Conservation (phyloP, 2,113 vertebrate genomes). For the Glareola pratincola region DNA sequence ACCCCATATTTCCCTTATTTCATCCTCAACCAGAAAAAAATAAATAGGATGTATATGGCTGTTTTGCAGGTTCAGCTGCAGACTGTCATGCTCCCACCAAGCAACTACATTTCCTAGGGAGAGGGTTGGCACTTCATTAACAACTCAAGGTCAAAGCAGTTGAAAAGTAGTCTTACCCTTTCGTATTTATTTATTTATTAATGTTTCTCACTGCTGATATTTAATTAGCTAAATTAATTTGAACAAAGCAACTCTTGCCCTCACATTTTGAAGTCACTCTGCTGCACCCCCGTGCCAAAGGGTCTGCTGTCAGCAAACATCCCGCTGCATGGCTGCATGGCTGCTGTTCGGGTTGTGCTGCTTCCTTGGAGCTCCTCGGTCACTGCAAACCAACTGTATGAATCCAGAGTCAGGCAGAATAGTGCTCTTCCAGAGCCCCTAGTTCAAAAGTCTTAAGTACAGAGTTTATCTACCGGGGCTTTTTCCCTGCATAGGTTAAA, state of each 20-base stretch:
- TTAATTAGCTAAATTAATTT: neutral
- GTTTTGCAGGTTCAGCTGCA: neutral
- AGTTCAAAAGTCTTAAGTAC: neutral
- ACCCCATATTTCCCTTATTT: neutral
- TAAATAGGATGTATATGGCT: neutral
- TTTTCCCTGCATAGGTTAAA: neutral
- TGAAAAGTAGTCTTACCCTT: neutral
- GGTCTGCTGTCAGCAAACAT: neutral
- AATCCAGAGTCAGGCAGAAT: neutral
- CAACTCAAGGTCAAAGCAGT: neutral
- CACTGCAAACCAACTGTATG: accelerated
- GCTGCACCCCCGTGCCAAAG: neutral
- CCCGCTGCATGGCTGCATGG: neutral
- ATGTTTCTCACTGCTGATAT: neutral
- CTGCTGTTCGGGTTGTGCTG: accelerated
- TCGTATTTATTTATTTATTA: neutral
- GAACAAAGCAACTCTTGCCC: neutral
- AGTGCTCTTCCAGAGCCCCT: neutral
- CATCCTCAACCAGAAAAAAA: neutral
- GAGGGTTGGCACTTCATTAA: neutral
- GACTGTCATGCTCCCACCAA: neutral
- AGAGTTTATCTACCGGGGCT: neutral
- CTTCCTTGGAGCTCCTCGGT: neutral
- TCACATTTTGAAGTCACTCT: neutral
- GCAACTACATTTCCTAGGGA: neutral